Evolutionary conservation across 2,113 vertebrate species (phyloP).

Genomic region (Hyperoodon ampullatus): DNA sequence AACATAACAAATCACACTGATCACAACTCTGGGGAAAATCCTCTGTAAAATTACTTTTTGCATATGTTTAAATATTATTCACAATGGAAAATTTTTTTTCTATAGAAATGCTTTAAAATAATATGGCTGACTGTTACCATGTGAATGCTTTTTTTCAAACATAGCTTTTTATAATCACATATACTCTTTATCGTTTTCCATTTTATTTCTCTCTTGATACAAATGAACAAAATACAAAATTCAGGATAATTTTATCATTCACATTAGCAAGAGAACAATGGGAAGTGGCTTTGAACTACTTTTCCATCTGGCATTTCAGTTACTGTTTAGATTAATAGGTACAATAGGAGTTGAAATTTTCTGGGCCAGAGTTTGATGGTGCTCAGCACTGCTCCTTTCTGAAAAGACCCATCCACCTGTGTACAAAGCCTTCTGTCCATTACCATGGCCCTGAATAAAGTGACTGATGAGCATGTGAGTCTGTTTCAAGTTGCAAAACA

Average conservation of each 20-base stretch:
- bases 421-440: constrained; percentile 70
- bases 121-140: constrained; percentile 34
- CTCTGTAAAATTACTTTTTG: constrained; percentile 42
- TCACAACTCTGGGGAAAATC: constrained; percentile 26
- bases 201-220: constrained; percentile 45
- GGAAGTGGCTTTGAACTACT: constrained; percentile 58
- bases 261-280: constrained; percentile 37
- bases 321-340: constrained; percentile 55
- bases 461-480: constrained; percentile 59
- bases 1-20: constrained; percentile 50
- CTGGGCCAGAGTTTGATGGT: constrained; percentile 44
- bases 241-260: constrained; percentile 50
- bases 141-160: constrained; percentile 43
- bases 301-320: constrained; percentile 33
- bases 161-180: constrained; percentile 32
- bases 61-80: constrained; percentile 8
- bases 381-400: constrained; percentile 19
- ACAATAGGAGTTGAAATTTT: constrained; percentile 42
- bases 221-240: constrained; percentile 71
- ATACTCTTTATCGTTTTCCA: constrained; percentile 41
- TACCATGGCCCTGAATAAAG: constrained; percentile 54
- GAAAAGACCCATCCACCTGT: constrained; percentile 59
- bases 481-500: constrained; percentile 60
- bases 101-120: constrained; percentile 66
- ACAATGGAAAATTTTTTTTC: constrained; percentile 51